Evolutionary conservation across 2,888 invertebrate genomes (phyloP).

Genomic region (Drosophila merina): DNA sequence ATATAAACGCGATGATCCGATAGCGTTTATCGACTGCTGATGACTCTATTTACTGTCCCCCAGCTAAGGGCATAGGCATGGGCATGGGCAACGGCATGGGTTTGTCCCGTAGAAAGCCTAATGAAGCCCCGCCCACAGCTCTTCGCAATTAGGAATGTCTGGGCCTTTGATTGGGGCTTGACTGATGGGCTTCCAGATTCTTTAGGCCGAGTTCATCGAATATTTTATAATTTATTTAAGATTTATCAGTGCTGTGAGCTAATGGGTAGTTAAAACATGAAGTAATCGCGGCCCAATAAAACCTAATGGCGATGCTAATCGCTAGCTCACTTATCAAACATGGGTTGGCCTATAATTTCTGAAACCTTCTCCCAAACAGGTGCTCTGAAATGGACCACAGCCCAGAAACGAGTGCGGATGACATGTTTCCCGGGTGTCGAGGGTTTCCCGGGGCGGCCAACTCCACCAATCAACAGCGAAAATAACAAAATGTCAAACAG

Average conservation of each 20-base stretch:
- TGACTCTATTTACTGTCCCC: slow-evolving; percentile 69
- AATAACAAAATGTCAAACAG: slow-evolving; percentile 81
- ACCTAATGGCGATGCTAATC: neutral
- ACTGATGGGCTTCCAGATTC: slow-evolving; percentile 20
- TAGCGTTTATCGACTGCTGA: slow-evolving; percentile 72
- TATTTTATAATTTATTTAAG: slow-evolving; percentile 33
- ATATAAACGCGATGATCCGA: slow-evolving; percentile 76
- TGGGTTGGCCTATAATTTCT: too few species aligned
- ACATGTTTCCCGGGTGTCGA: slow-evolving; percentile 16
- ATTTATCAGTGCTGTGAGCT: slow-evolving; percentile 33
- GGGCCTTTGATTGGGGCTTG: slow-evolving; percentile 35
- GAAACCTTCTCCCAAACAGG: slow-evolving; percentile 47
- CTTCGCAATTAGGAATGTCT: slow-evolving; percentile 42
- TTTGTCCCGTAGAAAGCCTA: slow-evolving; percentile 54
- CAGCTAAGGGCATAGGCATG: slow-evolving; percentile 45
- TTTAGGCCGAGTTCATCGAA: slow-evolving; percentile 11
- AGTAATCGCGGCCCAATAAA: slow-evolving; percentile 2
- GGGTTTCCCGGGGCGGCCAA: slow-evolving; percentile 23
- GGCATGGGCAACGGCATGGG: neutral
- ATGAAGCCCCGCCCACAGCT: slow-evolving; percentile 45
- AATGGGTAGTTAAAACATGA: slow-evolving; percentile 37
- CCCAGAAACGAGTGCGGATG: slow-evolving; percentile 49
- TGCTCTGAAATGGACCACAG: slow-evolving; percentile 29
- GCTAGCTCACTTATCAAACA: neutral
- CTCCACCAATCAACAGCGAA: slow-evolving; percentile 75